Conservation (phyloP, 2,888 invertebrate genomes). For the Yponomeuta plumbellus region DNA sequence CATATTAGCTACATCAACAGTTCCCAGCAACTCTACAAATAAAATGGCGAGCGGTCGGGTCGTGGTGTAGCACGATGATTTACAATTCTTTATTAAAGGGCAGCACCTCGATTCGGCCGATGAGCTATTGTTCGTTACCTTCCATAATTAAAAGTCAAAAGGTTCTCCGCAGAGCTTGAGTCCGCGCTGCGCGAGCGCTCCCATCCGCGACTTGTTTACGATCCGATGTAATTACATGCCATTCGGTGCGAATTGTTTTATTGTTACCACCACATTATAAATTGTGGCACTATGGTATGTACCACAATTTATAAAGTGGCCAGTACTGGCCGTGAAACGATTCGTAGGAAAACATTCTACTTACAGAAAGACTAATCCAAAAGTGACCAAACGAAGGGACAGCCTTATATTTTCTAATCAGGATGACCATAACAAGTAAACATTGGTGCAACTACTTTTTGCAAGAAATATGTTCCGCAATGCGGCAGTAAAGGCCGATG, state of each 20-base stretch:
- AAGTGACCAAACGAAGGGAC: neutral
- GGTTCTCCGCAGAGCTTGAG: slow-evolving; percentile 38
- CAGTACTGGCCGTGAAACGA: too few species aligned
- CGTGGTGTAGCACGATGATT: slow-evolving; percentile 34
- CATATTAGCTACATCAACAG: neutral
- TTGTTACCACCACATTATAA: slow-evolving; percentile 30
- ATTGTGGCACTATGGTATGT: slow-evolving; percentile 38
- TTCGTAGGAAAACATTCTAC: too few species aligned
- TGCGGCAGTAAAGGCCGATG: slow-evolving; percentile 45
- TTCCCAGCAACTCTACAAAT: slow-evolving; percentile 11
- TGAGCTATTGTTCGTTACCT: slow-evolving; percentile 42
- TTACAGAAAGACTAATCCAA: too few species aligned
- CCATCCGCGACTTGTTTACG: slow-evolving; percentile 41
- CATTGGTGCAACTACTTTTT: slow-evolving; percentile 6
- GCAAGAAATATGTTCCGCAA: slow-evolving; percentile 29
- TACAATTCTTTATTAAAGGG: slow-evolving; percentile 57
- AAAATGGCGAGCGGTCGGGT: slow-evolving; percentile 1
- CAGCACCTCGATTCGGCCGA: slow-evolving; percentile 36
- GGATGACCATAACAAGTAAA: neutral
- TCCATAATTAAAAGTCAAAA: slow-evolving; percentile 62
- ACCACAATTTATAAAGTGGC: too few species aligned
- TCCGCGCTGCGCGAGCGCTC: neutral
- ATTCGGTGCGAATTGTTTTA: slow-evolving; percentile 16
- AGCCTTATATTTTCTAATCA: neutral
- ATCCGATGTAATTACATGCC: slow-evolving; percentile 46